Base-by-base conservation (phyloP, 2,113 vertebrate species). In the Cacatua alba region DNA sequence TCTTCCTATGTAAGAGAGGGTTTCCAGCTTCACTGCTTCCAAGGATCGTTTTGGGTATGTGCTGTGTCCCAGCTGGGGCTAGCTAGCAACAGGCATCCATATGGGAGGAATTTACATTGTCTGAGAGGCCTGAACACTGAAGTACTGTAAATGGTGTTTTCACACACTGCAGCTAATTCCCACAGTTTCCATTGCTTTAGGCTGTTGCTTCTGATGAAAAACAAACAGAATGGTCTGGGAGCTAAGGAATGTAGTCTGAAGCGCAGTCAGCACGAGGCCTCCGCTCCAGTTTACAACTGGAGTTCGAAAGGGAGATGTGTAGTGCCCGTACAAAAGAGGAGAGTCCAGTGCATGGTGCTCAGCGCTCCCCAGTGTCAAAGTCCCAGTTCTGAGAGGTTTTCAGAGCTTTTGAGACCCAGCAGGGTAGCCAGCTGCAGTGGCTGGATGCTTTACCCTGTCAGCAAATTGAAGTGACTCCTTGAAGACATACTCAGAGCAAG, bases 201-300 rank as follows among this genome's bases (percentile, higher is more conserved):
- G 94, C 89, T 97, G 81, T 96, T 97, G 84, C 95, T 95, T 96
- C 86, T 93, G 51, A 83, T 86, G 94, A 97, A 97, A 98, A 97
- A 70, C 87, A 95, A 95, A 97, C 91, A 95, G 82, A 78, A 49
- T 2, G 65, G 81, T 96, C 97, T 95, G 96, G 83, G 88, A 93
- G 94, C 83, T 95, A 70, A 95, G 96, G 96, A 97, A 97, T 96
- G 88, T 53, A 20, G 78, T 75, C 89, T 89, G 91, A 48, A 62
- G 86, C 3, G 0, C 20, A 39, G 84, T 85, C 76, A 67, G 88
- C 83, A 39, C 1, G 0, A 0, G 1, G 49, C 46, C 57, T 87
- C 70, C 0, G 0, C 78, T 44, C 69, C 44, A 11, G 19, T 29
- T 65, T n/a, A 13, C 33, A 28, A 0, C 1, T 14, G 63, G 52